phyloP scores from a whole-genome alignment of 1,140 invertebrate species.

The Rhyzopertha dominica region DNA sequence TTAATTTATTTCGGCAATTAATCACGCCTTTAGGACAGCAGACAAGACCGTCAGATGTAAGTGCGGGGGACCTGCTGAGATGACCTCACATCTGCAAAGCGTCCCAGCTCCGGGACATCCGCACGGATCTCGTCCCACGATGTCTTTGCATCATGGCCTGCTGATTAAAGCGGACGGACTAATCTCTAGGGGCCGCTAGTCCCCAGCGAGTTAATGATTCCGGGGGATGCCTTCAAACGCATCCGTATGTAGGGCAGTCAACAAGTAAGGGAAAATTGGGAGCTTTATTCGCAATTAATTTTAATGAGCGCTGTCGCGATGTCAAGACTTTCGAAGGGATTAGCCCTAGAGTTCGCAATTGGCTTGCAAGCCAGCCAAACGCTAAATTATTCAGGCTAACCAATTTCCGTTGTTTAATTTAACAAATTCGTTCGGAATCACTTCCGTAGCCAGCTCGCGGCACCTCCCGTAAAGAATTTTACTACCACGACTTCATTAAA shows the following conservation, averaged over 20 bases:
- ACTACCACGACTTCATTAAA: too few relatives aligned
- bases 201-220: constrained; percentile 13
- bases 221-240: too few relatives aligned
- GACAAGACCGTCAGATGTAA: constrained; percentile 2
- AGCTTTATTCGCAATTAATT: too few relatives aligned
- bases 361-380: too few relatives aligned
- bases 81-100: neutral
- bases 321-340: too few relatives aligned
- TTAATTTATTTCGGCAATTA: neutral
- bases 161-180: constrained; percentile 15
- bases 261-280: too few relatives aligned
- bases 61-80: too few relatives aligned
- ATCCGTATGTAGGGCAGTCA: too few relatives aligned
- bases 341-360: too few relatives aligned
- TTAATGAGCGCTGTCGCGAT: too few relatives aligned
- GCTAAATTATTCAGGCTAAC: constrained; percentile 19
- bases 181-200: constrained; percentile 11
- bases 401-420: constrained; percentile 23
- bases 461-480: too few relatives aligned
- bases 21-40: neutral
- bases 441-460: too few relatives aligned
- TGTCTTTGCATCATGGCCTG: neutral
- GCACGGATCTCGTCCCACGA: neutral
- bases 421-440: constrained; percentile 18
- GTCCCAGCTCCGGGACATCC: neutral